phyloP scores from a whole-genome alignment of 2,113 vertebrate species.

The Sylvietta virens region DNA sequence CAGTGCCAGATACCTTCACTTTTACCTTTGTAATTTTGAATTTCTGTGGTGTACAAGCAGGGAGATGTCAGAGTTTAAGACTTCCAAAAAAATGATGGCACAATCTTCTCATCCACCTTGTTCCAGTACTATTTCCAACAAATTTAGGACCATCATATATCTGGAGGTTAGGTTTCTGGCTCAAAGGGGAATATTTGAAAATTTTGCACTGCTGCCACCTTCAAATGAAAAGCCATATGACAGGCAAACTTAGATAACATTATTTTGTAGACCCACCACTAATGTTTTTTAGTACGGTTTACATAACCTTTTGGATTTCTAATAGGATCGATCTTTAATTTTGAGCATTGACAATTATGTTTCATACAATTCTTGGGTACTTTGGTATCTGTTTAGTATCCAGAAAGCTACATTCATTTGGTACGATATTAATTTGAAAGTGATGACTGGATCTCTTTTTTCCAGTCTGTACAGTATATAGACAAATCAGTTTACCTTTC shows the following conservation, averaged over 20 bases:
- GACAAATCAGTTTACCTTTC: background rate
- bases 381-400: background rate
- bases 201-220: background rate
- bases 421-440: background rate
- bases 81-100: background rate
- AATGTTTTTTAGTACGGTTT: background rate
- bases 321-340: background rate
- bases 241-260: background rate
- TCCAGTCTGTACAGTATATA: background rate
- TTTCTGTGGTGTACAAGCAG: accelerated
- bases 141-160: background rate
- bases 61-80: background rate
- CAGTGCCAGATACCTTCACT: background rate
- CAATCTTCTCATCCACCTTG: background rate
- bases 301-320: background rate
- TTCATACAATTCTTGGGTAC: background rate
- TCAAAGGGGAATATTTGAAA: background rate
- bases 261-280: background rate
- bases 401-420: background rate
- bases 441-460: background rate
- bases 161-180: background rate
- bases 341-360: background rate
- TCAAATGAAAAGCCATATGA: background rate
- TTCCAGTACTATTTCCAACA: background rate
- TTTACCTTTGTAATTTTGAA: background rate